Evolutionary conservation across 2,888 invertebrate genomes (phyloP), one percentile per base, ranked within the genome.

Genomic region (Zaprionus bogoriensis): DNA sequence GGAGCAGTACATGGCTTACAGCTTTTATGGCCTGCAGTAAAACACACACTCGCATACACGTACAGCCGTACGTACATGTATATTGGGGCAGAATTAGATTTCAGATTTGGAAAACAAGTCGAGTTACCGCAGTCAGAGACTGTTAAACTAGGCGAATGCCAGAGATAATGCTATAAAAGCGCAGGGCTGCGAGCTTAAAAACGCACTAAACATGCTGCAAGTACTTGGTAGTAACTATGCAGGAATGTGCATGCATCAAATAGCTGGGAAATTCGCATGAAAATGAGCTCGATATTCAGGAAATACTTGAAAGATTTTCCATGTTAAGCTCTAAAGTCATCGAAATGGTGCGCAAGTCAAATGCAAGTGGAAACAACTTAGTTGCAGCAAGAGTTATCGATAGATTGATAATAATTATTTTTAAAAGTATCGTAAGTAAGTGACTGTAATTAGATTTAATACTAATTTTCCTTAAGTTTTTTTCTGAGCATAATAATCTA

Each of bases 21-120:
- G 46, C 42, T 42, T 61, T 67, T 58, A 51, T 14, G 30, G 19
- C 12, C 44, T 19, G 25, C 47, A 17, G 51, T 62, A 63, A 72
- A 72, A 41, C 20, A 41, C 41, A 22, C 20, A 32, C 32, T 12
- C 14, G 7, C 6, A 32, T 32, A 32, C 12, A 7, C 14, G 14
- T 14, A 10, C 28, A n/a, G n/a, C n/a, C n/a, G n/a, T n/a, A 12
- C 9, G 3, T 28, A 28, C 14, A 54, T 53, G 28, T 47, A 46
- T 50, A 54, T 47, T 27, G 41, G 27, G 50, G n/a, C 53, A 44
- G 41, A 54, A 65, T 57, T 61, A 55, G 50, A 57, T 50, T 61
- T 60, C 46, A 25, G 60, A 19, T 36, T 36, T 36, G 7, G 39
- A 46, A 46, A 59, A 46, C 4, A 53, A 46, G 28, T 58, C 28